Conservation (phyloP, 53 echinoderm and acorn worm species). For the Echinometra lucunter region DNA sequence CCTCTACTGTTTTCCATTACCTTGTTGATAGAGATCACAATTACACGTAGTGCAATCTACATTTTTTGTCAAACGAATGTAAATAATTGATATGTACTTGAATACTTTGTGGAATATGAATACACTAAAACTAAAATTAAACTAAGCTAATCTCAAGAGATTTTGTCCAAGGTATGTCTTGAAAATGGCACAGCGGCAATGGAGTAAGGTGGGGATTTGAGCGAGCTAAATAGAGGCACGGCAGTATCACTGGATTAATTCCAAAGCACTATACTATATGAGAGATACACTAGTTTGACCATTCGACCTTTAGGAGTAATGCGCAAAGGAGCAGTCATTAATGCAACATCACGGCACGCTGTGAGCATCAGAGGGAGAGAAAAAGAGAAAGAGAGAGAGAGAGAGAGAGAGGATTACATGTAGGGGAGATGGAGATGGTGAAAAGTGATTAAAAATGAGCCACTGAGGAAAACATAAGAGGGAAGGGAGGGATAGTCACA, state of each 20-base stretch:
- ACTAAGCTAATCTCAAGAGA: not conserved
- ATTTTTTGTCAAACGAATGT: too few species aligned
- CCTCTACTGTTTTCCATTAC: too few species aligned
- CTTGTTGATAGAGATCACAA: too few species aligned
- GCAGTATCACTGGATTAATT: not conserved
- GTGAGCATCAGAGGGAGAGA: not conserved
- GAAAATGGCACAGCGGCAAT: not conserved
- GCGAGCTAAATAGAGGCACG: not conserved
- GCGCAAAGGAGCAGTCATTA: not conserved
- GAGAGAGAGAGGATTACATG: not conserved
- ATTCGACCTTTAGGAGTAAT: conserved; percentile 8
- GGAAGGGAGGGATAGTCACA: too few species aligned
- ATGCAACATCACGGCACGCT: not conserved
- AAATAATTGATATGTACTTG: too few species aligned
- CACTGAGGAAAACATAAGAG: too few species aligned
- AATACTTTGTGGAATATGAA: too few species aligned
- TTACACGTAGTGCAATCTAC: too few species aligned
- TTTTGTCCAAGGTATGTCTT: not conserved
- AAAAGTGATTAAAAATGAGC: not conserved
- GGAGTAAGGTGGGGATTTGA: not conserved
- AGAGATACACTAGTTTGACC: not conserved
- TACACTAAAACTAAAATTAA: too few species aligned
- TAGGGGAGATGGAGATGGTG: not conserved
- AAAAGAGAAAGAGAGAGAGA: not conserved
- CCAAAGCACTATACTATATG: not conserved